A percentile compares a stretch with the other conserved stretches of the same genome.
phyloP scores from a whole-genome alignment of 2,888 invertebrate genomes.

The Stenolophus ochropezus region DNA sequence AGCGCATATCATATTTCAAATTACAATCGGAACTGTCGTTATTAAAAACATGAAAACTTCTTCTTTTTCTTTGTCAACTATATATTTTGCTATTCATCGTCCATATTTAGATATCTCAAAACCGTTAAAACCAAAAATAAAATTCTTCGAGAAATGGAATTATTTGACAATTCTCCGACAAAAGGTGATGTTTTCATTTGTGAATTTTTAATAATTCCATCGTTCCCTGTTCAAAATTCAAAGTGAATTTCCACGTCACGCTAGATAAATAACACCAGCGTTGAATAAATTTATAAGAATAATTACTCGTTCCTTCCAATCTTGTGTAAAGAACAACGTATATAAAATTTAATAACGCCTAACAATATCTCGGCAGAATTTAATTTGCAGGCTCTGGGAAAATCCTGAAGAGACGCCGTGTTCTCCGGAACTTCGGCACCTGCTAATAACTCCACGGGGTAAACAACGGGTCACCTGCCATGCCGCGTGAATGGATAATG shows the following conservation, averaged over 20 bases:
- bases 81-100: no score
- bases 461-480: conserved; percentile 15
- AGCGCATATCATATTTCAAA: no score
- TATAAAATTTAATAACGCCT: conserved; percentile 19
- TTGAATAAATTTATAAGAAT: neutral
- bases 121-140: no score
- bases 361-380: conserved; percentile 17
- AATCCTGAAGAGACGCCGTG: conserved; percentile 12
- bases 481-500: conserved; percentile 16
- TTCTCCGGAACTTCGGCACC: conserved; percentile 13
- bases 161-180: no score
- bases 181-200: no score
- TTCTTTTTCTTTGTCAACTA: no score
- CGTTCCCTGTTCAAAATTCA: neutral
- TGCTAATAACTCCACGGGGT: conserved; percentile 11
- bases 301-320: neutral
- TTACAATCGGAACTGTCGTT: no score
- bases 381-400: conserved; percentile 2
- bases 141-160: no score
- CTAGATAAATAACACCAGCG: neutral
- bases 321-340: neutral
- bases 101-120: no score
- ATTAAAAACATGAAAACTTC: no score
- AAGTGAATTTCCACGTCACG: neutral
- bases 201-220: no score